Conservation (phyloP, 2,888 invertebrate genomes). For the Dasypogon diadema region DNA sequence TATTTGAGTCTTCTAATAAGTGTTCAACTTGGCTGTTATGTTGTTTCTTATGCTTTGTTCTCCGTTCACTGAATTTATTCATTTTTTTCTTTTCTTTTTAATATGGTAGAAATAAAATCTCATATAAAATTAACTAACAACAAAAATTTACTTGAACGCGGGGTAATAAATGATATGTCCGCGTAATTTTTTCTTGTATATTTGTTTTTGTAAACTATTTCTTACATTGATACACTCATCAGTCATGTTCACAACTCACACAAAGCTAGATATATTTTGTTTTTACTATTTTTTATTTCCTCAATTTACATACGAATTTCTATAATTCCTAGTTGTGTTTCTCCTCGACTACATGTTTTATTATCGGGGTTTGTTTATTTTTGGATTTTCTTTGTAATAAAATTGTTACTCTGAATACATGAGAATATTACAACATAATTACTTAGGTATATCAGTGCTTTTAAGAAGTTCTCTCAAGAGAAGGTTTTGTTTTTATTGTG, state of each 20-base stretch:
- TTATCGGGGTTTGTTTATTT: constrained; percentile 4
- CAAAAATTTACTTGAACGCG: constrained; percentile 45
- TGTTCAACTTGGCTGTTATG: constrained; percentile 4
- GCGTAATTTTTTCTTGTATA: constrained; percentile 25
- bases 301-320: constrained; percentile 1
- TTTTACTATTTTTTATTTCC: constrained; percentile 15
- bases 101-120: constrained; percentile 24
- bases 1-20: not conserved
- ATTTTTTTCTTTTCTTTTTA: constrained; percentile 4
- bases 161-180: constrained; percentile 55
- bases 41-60: constrained; percentile 15
- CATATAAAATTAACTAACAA: constrained; percentile 34
- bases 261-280: constrained; percentile 24
- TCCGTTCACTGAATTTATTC: not conserved
- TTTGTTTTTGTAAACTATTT: constrained; percentile 29
- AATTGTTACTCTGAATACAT: constrained; percentile 9
- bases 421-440: constrained; percentile 33
- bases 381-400: constrained; percentile 22
- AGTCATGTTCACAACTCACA: constrained; percentile 42
- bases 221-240: constrained; percentile 37
- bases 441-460: constrained; percentile 39
- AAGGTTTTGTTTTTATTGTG: constrained; percentile 27
- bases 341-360: not conserved
- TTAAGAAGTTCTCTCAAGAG: constrained; percentile 19
- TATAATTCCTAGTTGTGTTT: constrained; percentile 27